phyloP scores from a whole-genome alignment of 2,797 vertebrate species.

The Microctenopoma lineatum region DNA sequence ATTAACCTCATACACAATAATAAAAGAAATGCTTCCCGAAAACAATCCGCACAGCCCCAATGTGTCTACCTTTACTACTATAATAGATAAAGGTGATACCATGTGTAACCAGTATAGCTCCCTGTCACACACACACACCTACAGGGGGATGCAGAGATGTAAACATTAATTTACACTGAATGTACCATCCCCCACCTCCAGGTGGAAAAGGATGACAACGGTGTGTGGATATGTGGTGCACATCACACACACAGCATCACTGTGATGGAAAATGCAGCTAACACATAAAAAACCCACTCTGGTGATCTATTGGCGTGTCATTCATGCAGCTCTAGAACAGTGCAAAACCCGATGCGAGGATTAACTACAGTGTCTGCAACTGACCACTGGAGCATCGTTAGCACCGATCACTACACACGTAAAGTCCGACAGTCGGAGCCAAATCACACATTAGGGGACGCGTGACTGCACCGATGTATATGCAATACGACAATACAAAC shows the following conservation, averaged over 20 bases:
- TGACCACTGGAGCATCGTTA: conserved; percentile 47
- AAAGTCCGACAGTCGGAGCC: conserved; percentile 10
- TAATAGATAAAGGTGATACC: conserved; percentile 7
- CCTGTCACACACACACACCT: background rate
- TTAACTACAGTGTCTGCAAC: conserved; percentile 35
- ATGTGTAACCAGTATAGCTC: background rate
- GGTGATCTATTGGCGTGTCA: background rate
- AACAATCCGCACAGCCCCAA: background rate
- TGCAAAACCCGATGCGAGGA: conserved; percentile 17
- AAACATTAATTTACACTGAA: conserved; percentile 69
- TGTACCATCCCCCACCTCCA: conserved; percentile 76
- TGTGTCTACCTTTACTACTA: background rate
- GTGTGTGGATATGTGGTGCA: conserved; percentile 37
- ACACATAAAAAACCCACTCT: conserved; percentile 1
- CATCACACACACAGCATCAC: conserved; percentile 10
- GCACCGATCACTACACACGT: conserved; percentile 25
- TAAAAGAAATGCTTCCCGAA: background rate
- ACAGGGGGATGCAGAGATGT: conserved; percentile 52
- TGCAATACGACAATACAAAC: background rate
- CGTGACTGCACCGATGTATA: accelerated
- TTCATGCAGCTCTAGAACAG: conserved; percentile 14
- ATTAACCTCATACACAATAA: conserved; percentile 7
- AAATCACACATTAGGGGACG: conserved; percentile 2
- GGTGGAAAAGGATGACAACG: conserved; percentile 59
- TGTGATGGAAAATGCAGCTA: conserved; percentile 12